Evolutionary conservation across 2,113 vertebrate species (phyloP).

Genomic region (Zeus faber): DNA sequence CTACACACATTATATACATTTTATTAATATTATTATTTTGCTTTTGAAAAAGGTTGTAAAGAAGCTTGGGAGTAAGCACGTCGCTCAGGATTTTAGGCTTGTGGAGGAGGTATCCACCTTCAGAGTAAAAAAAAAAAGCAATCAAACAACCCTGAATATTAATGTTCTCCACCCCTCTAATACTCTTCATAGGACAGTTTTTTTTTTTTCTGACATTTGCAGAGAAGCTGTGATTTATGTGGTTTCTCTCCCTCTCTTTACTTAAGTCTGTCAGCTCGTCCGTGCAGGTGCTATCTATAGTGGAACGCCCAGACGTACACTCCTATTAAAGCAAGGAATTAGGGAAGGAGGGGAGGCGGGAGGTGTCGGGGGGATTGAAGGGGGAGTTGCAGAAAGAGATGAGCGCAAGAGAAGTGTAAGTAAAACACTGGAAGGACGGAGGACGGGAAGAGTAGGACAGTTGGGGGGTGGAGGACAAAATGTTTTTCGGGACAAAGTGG

Average conservation of each 20-base stretch:
- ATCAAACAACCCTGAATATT: too few species aligned
- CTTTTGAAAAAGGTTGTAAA: too few species aligned
- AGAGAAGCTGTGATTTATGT: slow-evolving; percentile 51
- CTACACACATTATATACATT: too few species aligned
- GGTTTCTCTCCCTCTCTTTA: slow-evolving; percentile 18
- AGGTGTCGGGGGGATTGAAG: slow-evolving; percentile 17
- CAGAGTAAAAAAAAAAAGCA: slow-evolving; percentile 16
- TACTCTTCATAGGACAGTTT: slow-evolving; percentile 41
- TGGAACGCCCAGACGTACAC: slow-evolving; percentile 17
- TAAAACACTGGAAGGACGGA: not conserved
- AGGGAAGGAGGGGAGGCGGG: slow-evolving; percentile 3
- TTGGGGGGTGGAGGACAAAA: too few species aligned
- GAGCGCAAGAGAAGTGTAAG: not conserved
- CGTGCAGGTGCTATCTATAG: slow-evolving; percentile 44
- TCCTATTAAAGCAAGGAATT: slow-evolving; percentile 4
- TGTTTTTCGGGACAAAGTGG: too few species aligned
- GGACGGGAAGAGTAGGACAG: not conserved
- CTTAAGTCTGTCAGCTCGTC: slow-evolving; percentile 45
- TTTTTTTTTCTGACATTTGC: slow-evolving; percentile 40
- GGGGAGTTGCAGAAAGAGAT: not conserved
- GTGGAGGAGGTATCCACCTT: slow-evolving; percentile 24
- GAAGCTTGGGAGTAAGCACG: not conserved
- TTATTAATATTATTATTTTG: too few species aligned
- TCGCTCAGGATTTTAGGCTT: not conserved
- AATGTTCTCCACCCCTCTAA: slow-evolving; percentile 24